Evolutionary conservation across 2,113 vertebrate species (phyloP), one percentile per base, ranked within the genome.

Genomic region (Lepisosteus osseus): DNA sequence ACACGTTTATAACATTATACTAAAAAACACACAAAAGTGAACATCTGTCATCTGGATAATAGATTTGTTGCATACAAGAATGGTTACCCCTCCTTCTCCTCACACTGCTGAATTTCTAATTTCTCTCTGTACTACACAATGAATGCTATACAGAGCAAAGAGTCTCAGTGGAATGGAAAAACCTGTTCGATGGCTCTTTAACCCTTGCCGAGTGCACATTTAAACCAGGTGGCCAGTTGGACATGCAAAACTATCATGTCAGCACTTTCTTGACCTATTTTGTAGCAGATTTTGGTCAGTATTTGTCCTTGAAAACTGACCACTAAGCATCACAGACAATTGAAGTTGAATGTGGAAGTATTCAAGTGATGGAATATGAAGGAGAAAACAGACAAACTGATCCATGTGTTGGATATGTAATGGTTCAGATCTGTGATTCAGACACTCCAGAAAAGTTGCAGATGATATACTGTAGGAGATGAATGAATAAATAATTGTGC

Each of bases 161-260:
- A 4, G 59, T 69, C 57, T 68, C 44, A 68, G n/a, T 12, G 57
- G 65, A 42, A 56, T 54, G 17, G 4, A 54, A 68, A 8, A n/a
- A 59, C 59, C 15, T 17, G 56, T 44, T 45, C 69, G 44, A 45
- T 29, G 61, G 40, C 57, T 44, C 67, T 44, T 74, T 69, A 57
- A 61, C 47, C 47, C 61, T 44, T 54, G 29, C 29, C n/a, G 57
- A 14, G 61, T 40, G 51, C 13, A 47, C 40, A 43, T 55, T 68
- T 55, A 29, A 47, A 55, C 45, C 61, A 57, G 59, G 70, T 66
- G 70, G 64, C n/a, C 15, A 59, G 61, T 45, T 9, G 44, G 64
- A 29, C 45, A 69, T 54, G 67, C 6, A 2, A 8, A 59, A 40
- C 45, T 15, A n/a, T 9, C 57, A 59, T n/a, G 57, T 5, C 47